Evolutionary conservation across 2,888 invertebrate genomes (phyloP).

Genomic region (Tenthredo amoena): DNA sequence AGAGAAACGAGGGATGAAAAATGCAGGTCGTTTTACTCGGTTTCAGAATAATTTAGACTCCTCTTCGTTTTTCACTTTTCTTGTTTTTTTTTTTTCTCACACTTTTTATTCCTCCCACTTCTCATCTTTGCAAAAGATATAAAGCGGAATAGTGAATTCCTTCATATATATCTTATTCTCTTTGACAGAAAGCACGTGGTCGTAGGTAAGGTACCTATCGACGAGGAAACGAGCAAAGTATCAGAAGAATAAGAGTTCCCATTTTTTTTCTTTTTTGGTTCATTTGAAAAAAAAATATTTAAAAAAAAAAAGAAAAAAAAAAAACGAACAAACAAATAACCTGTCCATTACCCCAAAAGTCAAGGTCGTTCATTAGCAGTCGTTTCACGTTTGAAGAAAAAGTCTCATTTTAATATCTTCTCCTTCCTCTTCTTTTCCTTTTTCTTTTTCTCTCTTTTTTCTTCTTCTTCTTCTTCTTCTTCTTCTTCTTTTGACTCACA

Average conservation of each 20-base stretch:
- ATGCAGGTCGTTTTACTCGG: neutral
- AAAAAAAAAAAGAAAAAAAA: neutral
- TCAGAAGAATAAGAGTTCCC: neutral
- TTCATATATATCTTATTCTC: neutral
- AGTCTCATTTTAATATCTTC: slow-evolving; percentile 18
- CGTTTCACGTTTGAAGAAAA: slow-evolving; percentile 20
- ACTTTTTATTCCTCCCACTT: no score
- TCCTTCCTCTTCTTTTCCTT: neutral
- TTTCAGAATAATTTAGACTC: neutral
- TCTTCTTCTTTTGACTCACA: neutral
- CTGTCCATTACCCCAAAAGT: neutral
- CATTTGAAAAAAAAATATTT: neutral
- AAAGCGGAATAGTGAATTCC: neutral
- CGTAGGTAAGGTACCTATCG: neutral
- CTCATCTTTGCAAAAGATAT: no score
- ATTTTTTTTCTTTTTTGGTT: neutral
- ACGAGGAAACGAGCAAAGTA: neutral
- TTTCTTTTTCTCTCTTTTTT: neutral
- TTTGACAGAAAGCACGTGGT: neutral
- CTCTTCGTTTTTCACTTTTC: neutral
- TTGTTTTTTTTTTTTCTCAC: no score
- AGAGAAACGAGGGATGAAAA: neutral
- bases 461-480: neutral
- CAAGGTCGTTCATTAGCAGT: slow-evolving; percentile 49
- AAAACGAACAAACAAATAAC: neutral